A percentile compares a stretch with the other conserved stretches of the same genome.
phyloP scores from a whole-genome alignment of 1,140 invertebrate genomes.

The Pristionchus pacificus region DNA sequence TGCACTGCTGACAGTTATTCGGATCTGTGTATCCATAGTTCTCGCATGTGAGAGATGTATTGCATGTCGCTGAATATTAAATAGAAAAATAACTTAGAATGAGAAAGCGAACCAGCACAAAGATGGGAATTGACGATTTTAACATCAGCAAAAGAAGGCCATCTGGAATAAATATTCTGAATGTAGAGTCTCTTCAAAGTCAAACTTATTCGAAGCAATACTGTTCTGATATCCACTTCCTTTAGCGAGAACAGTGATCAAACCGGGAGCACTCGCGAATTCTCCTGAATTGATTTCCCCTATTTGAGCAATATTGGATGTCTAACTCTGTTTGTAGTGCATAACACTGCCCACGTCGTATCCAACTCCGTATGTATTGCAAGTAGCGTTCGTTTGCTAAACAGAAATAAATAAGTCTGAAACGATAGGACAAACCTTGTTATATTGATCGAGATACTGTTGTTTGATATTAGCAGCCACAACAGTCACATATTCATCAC shows the following conservation, averaged over 20 bases:
- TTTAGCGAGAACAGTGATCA: background rate
- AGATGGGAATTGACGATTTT: background rate
- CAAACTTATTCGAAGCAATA: background rate
- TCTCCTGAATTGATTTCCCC: background rate
- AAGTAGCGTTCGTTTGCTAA: background rate
- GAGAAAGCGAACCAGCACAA: background rate
- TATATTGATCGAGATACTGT: background rate
- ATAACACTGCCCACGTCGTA: background rate
- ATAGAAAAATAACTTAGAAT: background rate
- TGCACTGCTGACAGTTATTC: background rate
- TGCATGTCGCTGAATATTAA: background rate
- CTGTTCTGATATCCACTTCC: background rate
- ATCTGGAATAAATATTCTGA: too few relatives aligned
- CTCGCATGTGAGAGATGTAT: background rate
- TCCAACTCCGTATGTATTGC: background rate
- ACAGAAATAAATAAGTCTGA: background rate
- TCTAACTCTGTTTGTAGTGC: background rate
- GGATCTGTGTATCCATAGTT: background rate
- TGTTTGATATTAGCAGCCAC: background rate
- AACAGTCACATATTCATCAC: background rate
- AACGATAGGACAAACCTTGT: background rate
- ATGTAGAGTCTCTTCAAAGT: too few relatives aligned
- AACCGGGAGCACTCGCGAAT: background rate
- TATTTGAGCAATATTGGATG: background rate
- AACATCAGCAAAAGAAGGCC: background rate